These are phyloP conservation scores for Steromphala cineraria DNA, from an alignment of 2,888 invertebrate genomes.

Conservation along the genomic window DNA sequence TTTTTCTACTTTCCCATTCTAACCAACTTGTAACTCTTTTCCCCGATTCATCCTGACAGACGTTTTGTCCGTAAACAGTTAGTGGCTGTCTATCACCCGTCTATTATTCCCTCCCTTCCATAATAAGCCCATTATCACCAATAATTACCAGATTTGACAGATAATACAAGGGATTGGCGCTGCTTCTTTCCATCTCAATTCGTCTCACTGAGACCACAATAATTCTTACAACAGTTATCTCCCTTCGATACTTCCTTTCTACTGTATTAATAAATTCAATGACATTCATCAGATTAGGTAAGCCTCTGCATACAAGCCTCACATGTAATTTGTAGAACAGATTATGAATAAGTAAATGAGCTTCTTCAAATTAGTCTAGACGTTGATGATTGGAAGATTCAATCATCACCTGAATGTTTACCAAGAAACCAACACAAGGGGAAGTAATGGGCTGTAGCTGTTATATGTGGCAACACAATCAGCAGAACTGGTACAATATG, in stretches of 20 bases:
- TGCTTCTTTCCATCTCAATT: not conserved
- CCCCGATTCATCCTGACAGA: not conserved
- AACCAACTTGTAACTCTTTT: not conserved
- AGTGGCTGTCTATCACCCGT: not conserved
- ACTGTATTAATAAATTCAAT: no score
- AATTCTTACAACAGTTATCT: not conserved
- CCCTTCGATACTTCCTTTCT: not conserved
- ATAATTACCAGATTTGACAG: constrained; percentile 13
- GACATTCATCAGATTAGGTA: no score
- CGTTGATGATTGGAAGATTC: no score
- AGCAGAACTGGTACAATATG: not conserved
- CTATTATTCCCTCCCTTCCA: not conserved
- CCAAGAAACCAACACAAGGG: no score
- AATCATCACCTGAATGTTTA: no score
- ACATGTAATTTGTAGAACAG: no score
- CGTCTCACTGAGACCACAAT: not conserved
- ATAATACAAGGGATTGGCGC: not conserved
- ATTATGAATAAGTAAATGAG: no score
- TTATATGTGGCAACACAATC: not conserved
- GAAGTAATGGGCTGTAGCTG: not conserved
- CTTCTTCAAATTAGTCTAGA: no score
- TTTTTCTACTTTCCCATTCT: not conserved
- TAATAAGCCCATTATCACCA: constrained; percentile 10
- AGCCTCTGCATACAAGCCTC: no score
- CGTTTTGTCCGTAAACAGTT: not conserved